phyloP scores from a whole-genome alignment of 1,140 invertebrate genomes.

The Cataglyphis hispanica region DNA sequence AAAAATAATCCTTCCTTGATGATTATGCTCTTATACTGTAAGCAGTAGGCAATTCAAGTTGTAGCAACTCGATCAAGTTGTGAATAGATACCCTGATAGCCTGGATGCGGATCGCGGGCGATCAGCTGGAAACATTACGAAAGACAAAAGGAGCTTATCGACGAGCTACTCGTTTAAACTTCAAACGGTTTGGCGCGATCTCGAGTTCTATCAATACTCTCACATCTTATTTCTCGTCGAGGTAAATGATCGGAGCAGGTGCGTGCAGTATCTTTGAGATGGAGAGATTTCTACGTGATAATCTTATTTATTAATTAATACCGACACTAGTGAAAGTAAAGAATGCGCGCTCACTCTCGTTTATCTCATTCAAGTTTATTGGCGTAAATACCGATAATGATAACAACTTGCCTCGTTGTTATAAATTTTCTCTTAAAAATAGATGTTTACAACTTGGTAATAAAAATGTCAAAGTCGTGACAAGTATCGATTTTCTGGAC shows the following conservation, averaged over 20 bases:
- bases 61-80: too few relatives aligned
- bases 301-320: background rate
- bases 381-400: background rate
- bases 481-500: background rate
- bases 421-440: background rate
- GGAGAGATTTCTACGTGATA: background rate
- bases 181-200: background rate
- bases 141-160: background rate
- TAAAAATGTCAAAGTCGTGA: background rate
- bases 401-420: background rate
- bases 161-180: conserved; percentile 2
- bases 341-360: background rate
- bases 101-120: background rate
- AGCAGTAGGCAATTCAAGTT: too few relatives aligned
- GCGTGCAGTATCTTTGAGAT: background rate
- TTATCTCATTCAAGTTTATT: conserved; percentile 22
- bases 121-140: background rate
- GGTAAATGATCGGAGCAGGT: conserved; percentile 13
- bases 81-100: too few relatives aligned
- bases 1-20: too few relatives aligned
- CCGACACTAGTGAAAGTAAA: background rate
- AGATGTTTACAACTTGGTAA: conserved; percentile 1
- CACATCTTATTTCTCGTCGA: background rate
- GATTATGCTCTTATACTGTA: too few relatives aligned
- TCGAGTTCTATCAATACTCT: background rate